Evolutionary conservation across 2,797 vertebrate species (phyloP), one percentile per base, ranked within the genome.

Genomic region (Acrossocheilus fasciatus): DNA sequence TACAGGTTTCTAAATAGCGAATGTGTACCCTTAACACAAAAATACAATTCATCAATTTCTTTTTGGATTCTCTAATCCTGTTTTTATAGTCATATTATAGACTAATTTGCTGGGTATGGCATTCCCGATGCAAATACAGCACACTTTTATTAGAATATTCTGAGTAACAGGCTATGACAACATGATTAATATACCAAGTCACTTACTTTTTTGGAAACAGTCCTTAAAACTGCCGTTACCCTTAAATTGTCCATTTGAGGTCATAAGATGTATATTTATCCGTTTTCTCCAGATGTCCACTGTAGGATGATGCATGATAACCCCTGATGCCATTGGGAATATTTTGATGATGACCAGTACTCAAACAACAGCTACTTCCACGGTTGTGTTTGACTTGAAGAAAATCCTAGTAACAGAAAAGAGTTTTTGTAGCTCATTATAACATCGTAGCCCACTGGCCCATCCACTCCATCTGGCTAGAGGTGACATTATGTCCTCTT

Each of bases 201-300:
- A 57, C 87, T 75, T 83, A 88, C 87, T 75, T 83, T 66, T 77
- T 59, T 70, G 45, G 34, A 43, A 23, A 26, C 7, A 1, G 36
- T 39, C 8, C 45, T 34, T 34, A 30, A 54, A 59, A 68, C 59
- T 68, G 64, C 4, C 4, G 2, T 30, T 34, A 66, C 26, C 30
- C 20, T 52, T 52, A 39, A 54, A 23, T n/a, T 52, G 30, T 50
- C 23, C 20, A 50, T 36, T 18, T 0, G 20, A 81, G 47, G 47
- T 72, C 18, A 59, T 6, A 72, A 72, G 66, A 54, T 69, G 36
- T 17, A 43, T 64, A 52, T 30, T 84, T 41, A 52, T 86, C 77
- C 14, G 1, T 74, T 62, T 79, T 43, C 4, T 66, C 54, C 30
- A 80, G 68, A 26, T 80, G 20, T 80, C 77, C 83, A 43, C 47